Evolutionary conservation across 2,113 vertebrate genomes (phyloP), one percentile per base, ranked within the genome.

Genomic region (Sebastes fasciatus): DNA sequence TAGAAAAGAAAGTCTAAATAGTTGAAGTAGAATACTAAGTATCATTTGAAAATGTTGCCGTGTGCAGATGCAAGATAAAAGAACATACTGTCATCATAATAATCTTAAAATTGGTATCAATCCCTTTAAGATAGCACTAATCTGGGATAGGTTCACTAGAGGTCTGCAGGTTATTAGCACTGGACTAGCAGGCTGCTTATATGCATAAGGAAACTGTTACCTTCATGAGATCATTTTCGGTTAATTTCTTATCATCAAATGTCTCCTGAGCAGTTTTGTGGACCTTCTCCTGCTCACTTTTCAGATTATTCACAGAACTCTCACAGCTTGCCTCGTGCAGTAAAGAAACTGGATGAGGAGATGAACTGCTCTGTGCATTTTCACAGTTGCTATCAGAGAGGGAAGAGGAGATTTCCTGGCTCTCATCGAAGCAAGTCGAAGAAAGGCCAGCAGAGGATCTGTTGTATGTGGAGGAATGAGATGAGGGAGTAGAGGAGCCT

Each of bases 161-260:
- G 2, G 17, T 21, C 10, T 57, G 26, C 14, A 40, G 46, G 34
- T 65, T 40, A 40, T 51, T 13, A 6, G 17, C 16, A 7, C 40
- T 42, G 42, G 6, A 64, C 46, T 23, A 63, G 9, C 23, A 63
- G 67, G 58, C 43, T 21, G 2, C 9, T 42, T 11, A 51, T 2
- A 9, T 40, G 42, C 51, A 60, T 68, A 13, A 60, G 0, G 19
- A 11, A 16, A 54, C 8, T 0, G 43, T 88, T 91, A 92, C 90
- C 92, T 93, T 70, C 17, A 54, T 5, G 11, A 66, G 51, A 71
- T 68, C 48, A 55, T 80, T 76, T 74, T 77, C 40, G 54, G 48
- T 26, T 64, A 66, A 49, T 48, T 80, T 69, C 42, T 34, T 19
- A 34, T 46, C n/a, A 1, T 72, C 74, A 52, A 49, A 71, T 4